Evolutionary conservation across 2,888 invertebrate species (phyloP).

Genomic region (Lasioglossum figueresi): DNA sequence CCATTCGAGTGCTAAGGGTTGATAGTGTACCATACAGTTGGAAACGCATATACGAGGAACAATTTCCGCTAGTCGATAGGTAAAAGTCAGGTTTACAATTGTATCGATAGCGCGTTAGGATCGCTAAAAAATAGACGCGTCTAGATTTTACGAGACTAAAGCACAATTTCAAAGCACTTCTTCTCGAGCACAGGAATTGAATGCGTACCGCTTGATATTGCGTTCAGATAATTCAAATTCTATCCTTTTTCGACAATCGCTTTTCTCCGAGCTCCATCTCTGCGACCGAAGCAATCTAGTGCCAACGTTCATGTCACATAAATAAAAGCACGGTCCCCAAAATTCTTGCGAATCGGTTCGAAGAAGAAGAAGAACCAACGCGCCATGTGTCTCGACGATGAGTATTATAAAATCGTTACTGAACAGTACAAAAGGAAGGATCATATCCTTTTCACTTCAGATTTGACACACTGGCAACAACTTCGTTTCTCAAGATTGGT

Average conservation of each 20-base stretch:
- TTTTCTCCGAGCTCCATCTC: background rate
- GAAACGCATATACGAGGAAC: background rate
- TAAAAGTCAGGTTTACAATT: conserved; percentile 17
- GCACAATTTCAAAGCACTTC: conserved; percentile 22
- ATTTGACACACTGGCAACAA: background rate
- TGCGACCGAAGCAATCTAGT: conserved; percentile 38
- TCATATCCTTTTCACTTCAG: background rate
- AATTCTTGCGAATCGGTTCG: conserved; percentile 28
- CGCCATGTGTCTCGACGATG: background rate
- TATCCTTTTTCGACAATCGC: conserved; percentile 23
- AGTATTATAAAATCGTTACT: background rate
- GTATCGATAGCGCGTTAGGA: conserved; percentile 19
- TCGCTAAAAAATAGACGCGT: conserved; percentile 7
- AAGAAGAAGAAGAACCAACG: background rate
- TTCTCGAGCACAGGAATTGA: conserved; percentile 38
- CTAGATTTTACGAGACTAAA: background rate
- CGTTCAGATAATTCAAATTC: background rate
- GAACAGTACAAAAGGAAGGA: background rate
- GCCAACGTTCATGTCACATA: conserved; percentile 43
- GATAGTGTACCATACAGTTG: background rate
- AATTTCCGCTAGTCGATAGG: conserved; percentile 29
- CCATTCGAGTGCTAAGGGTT: too few species aligned
- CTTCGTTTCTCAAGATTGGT: background rate
- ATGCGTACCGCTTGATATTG: conserved; percentile 16
- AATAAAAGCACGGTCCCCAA: conserved; percentile 5